Percentiles rank a stretch among this genome's conserved stretches.
phyloP scores from a whole-genome alignment of 2,888 invertebrate genomes.

The Hybos culiciformis region DNA sequence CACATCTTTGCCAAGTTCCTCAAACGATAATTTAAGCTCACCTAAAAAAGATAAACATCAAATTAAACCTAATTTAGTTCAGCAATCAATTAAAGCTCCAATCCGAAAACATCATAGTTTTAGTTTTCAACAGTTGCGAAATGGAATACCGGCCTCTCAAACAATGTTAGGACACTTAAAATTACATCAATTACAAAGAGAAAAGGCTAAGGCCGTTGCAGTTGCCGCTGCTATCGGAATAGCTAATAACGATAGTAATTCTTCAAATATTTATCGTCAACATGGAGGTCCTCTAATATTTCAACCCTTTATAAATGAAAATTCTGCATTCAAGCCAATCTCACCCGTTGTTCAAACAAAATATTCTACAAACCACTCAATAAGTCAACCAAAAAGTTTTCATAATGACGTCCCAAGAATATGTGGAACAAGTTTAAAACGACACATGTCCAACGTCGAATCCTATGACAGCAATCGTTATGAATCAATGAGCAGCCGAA shows the following conservation, averaged over 20 bases:
- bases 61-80: constrained; percentile 15
- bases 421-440: constrained; percentile 20
- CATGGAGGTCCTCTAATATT: constrained; percentile 25
- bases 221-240: neutral
- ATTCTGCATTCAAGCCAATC: constrained; percentile 34
- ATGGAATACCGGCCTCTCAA: constrained; percentile 20
- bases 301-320: constrained; percentile 28
- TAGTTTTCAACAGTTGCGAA: constrained; percentile 25
- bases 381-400: constrained; percentile 20
- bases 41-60: neutral
- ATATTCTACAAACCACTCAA: constrained; percentile 29
- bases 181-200: constrained; percentile 16
- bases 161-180: constrained; percentile 20
- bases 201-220: constrained; percentile 13
- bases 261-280: constrained; percentile 9
- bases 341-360: constrained; percentile 20
- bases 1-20: constrained; percentile 14
- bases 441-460: constrained; percentile 20
- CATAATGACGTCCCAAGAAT: constrained; percentile 15
- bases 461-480: constrained; percentile 17
- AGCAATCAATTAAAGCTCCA: constrained; percentile 29
- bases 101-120: constrained; percentile 36
- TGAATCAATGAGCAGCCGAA: neutral
- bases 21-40: constrained; percentile 13
- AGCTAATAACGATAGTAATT: neutral